These are phyloP conservation scores for Acanthopagrus latus DNA, from an alignment of 2,797 vertebrate species.

Conservation along the genomic window DNA sequence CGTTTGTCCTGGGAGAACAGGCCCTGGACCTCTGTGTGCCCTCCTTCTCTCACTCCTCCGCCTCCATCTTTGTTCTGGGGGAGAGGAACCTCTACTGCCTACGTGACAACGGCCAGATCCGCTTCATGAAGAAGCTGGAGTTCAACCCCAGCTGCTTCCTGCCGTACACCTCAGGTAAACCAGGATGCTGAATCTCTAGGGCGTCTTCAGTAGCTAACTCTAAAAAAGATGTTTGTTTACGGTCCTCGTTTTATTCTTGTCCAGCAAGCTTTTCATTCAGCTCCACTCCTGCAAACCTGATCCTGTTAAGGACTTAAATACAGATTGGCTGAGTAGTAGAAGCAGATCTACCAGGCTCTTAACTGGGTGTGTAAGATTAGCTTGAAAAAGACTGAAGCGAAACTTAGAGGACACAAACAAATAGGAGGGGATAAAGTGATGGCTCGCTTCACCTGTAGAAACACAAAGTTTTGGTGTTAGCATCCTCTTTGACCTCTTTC, in stretches of 20 bases:
- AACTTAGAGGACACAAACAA: background rate
- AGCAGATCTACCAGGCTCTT: background rate
- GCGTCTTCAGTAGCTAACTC: background rate
- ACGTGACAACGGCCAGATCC: conserved; percentile 95
- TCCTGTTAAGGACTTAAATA: conserved; percentile 8
- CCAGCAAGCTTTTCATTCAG: background rate
- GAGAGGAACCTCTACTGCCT: conserved; percentile 96
- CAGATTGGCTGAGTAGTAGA: background rate
- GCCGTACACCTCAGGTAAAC: conserved; percentile 93
- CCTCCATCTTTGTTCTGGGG: conserved; percentile 92
- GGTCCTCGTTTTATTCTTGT: background rate
- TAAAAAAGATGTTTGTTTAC: background rate
- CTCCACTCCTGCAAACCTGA: background rate
- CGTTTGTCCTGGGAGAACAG: conserved; percentile 93
- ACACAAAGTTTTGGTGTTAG: background rate
- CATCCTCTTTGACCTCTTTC: too few relatives aligned
- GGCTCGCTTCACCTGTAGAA: background rate
- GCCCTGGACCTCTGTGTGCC: conserved; percentile 91
- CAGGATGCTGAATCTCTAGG: accelerated
- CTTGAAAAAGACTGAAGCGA: background rate
- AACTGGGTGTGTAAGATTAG: conserved; percentile 1
- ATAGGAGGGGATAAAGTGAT: background rate
- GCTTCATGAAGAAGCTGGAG: conserved; percentile 98
- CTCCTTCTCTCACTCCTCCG: conserved; percentile 87
- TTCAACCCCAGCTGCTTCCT: conserved; percentile 96